Base-by-base conservation (phyloP, 2,888 invertebrate genomes). In the Drosophila borealis region DNA sequence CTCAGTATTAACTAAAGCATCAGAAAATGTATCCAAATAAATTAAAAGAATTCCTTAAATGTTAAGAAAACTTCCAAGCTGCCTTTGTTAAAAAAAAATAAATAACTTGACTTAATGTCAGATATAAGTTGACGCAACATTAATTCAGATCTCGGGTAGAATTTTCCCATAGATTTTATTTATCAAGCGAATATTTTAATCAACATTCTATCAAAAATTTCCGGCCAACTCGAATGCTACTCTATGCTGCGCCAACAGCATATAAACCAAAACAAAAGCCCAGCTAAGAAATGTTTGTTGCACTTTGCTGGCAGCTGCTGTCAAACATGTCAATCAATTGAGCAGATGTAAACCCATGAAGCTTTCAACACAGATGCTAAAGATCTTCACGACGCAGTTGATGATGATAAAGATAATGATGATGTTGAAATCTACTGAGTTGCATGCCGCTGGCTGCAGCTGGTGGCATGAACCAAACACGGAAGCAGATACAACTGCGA, bases 261-360 rank as follows among this genome's bases (percentile, higher is more conserved):
- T 37, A 44, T 25, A 33, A 37, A 44, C 14, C 14, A 11, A 25
- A 42, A 37, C 9, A 11, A 13, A 53, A 10, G 19, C 25, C 39
- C 39, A 39, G 39, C 48, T 1, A n/a, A 64, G 53, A 57, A 33
- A 51, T 75, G 53, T 63, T 73, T 77, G 72, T 57, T 77, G 50
- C 63, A 57, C 48, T 60, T 51, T 44, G 64, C 39, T 82, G 87
- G 69, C 81, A 86, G 87, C 83, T 77, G 81, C 74, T 83, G 87
- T 69, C 81, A 83, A 74, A 77, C 87, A 76, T 70, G 70, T 86
- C 81, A 81, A 80, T 83, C 77, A 74, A 49, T 66, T 48, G 44
- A 42, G 19, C 80, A 62, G 50, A 68, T 62, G 65, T 45, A 25
- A 70, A 41, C 39, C 37, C 44, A 48, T 44, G 45, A 67, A 68